A percentile compares a stretch with the other conserved stretches of the same genome.
These are phyloP conservation scores for Sclerodermus sp. DNA, from an alignment of 2,888 invertebrate genomes.

Conservation along the genomic window DNA sequence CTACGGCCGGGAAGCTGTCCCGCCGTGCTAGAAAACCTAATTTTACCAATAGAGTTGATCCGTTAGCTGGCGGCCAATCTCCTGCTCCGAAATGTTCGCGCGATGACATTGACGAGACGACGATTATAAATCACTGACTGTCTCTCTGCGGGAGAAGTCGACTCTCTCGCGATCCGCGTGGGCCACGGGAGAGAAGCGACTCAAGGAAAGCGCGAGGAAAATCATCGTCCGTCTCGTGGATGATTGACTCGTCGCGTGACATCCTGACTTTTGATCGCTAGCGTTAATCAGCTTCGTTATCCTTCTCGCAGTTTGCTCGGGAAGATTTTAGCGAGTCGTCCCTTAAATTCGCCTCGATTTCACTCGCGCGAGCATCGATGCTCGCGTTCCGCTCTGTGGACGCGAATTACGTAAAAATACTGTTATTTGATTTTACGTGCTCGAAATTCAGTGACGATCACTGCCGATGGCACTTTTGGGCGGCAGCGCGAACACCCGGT, in stretches of 20 bases:
- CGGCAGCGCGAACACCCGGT: background rate
- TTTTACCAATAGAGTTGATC: background rate
- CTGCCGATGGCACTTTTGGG: too few species aligned
- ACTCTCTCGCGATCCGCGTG: background rate
- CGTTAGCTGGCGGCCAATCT: too few species aligned
- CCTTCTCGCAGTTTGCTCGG: too few species aligned
- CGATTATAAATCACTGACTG: background rate
- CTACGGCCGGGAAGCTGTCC: background rate
- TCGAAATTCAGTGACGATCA: constrained; percentile 32
- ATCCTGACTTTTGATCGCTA: too few species aligned
- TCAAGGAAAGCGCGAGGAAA: too few species aligned
- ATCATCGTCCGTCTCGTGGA: too few species aligned
- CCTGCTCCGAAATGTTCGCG: background rate
- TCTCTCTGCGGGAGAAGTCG: background rate
- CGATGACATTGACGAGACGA: constrained; percentile 1
- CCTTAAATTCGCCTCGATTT: constrained; percentile 22
- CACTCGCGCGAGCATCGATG: constrained; percentile 19
- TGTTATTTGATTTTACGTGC: constrained; percentile 13
- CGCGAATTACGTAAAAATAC: constrained; percentile 29
- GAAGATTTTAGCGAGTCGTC: too few species aligned
- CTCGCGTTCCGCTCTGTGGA: constrained; percentile 1
- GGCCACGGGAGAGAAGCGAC: too few species aligned
- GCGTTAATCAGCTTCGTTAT: too few species aligned
- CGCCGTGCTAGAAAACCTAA: background rate
- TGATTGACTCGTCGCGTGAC: too few species aligned